phyloP scores from a whole-genome alignment of 2,113 vertebrate genomes.

The Garra rufa region DNA sequence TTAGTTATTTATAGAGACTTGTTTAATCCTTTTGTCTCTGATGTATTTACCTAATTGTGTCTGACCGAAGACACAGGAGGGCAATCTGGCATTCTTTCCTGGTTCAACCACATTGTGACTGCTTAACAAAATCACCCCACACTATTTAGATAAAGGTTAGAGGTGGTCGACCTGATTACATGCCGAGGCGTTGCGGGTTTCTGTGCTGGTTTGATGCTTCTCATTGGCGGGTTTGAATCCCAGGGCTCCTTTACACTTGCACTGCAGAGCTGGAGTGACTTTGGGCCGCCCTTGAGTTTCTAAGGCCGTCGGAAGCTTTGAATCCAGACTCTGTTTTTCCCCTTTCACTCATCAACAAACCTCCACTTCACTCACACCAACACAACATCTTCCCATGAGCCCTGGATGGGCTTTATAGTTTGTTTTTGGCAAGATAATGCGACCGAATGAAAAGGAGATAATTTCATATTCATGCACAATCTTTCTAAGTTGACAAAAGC shows the following conservation, averaged over 20 bases:
- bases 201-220: not conserved
- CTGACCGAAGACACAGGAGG: conserved; percentile 12
- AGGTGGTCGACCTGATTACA: conserved; percentile 9
- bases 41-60: conserved; percentile 22
- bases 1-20: conserved; percentile 33
- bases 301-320: conserved; percentile 15
- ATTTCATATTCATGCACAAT: conserved; percentile 1
- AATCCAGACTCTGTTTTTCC: not conserved
- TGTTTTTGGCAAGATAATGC: not conserved
- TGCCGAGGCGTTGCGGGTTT: not conserved
- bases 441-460: not conserved
- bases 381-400: conserved; percentile 11
- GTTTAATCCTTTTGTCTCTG: conserved; percentile 34
- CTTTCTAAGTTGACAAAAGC: not conserved
- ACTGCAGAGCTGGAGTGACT: conserved; percentile 20
- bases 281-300: conserved; percentile 33
- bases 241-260: conserved; percentile 6
- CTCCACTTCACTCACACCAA: conserved; percentile 23
- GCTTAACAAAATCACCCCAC: not conserved
- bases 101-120: not conserved
- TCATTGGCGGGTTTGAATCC: conserved; percentile 13
- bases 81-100: conserved; percentile 14
- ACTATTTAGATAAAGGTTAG: conserved; percentile 26
- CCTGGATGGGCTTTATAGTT: not conserved
- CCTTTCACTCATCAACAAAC: conserved; percentile 10